These are phyloP conservation scores for Paraescarpia echinospica DNA, from an alignment of 1,140 invertebrate genomes.

Conservation along the genomic window DNA sequence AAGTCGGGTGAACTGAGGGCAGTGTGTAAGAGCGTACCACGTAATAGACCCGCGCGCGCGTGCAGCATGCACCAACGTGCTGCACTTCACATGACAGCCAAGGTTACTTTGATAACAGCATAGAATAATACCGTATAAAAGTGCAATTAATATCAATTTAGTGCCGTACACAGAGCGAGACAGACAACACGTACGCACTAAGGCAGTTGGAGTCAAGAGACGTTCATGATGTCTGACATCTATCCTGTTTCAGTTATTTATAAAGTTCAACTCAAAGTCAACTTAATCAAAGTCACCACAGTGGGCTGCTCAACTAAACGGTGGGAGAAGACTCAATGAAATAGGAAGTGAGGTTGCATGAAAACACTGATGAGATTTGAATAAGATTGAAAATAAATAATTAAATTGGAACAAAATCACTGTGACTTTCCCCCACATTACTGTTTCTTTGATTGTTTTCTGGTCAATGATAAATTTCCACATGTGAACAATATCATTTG, in stretches of 20 bases:
- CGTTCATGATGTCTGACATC: not conserved
- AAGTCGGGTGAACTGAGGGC: not conserved
- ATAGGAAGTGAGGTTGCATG: not conserved
- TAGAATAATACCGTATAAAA: not conserved
- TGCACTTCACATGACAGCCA: not conserved
- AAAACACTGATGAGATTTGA: not conserved
- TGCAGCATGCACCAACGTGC: not conserved
- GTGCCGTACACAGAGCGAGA: not conserved
- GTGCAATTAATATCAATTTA: not conserved
- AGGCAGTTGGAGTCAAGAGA: not conserved
- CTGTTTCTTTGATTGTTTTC: not conserved
- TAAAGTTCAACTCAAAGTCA: not conserved
- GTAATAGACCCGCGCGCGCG: not conserved
- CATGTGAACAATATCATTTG: not conserved
- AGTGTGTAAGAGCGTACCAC: not conserved
- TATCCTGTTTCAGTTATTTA: not conserved
- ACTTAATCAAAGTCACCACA: not conserved
- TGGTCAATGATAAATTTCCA: not conserved
- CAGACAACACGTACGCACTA: not conserved
- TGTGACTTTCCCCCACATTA: not conserved
- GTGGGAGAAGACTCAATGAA: too few relatives aligned
- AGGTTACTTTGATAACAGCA: not conserved
- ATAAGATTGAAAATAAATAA: not conserved
- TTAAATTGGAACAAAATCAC: not conserved
- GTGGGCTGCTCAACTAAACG: not conserved